Base-by-base conservation (phyloP, 2,797 vertebrate genomes). In the Enteromius fasciolatus region DNA sequence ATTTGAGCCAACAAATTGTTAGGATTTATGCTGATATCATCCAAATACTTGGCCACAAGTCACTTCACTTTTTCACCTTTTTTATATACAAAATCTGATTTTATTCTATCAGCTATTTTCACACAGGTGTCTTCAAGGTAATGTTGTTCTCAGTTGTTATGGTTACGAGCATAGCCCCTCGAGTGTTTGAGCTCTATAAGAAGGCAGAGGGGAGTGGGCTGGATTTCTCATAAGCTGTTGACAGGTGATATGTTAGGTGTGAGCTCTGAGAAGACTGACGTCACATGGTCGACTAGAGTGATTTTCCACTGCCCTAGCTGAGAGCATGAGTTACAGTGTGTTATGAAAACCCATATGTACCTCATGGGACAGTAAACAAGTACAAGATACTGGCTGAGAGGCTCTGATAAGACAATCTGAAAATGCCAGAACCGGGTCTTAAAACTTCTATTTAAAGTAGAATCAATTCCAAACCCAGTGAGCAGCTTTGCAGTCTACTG, bases 231-330 rank as follows among this genome's bases (percentile, higher is more conserved):
- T 86, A 76, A 86, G 75, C 78, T 76, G 83, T 72, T 84, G 87
- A 87, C 86, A 88, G 88, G 67, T 77, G 87, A 89, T 87, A 85
- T 73, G 85, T 41, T 82, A 86, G 69, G 69, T 20, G 54, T 80
- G 77, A 74, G 52, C 59, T 84, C 82, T 41, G 78, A 84, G 78
- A 79, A 59, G 52, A 44, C 86, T 67, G 76, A 84, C 69, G 77
- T 85, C 75, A 77, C 36, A 52, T 23, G 46, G 44, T 76, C 54
- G 57, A 67, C 48, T 31, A 18, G 61, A 57, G 79, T 64, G 68
- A 83, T 88, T 88, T 90, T 90, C 89, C 89, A 87, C 80, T 88
- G 80, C 36, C 46, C 50, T 77, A 50, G 84, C 84, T 76, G 69
- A 76, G 63, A 25, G 57, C 61, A 63, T 68, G 46, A 7, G 28